phyloP scores from a whole-genome alignment of 1,140 invertebrate species.

The Proctacanthus coquilletti region DNA sequence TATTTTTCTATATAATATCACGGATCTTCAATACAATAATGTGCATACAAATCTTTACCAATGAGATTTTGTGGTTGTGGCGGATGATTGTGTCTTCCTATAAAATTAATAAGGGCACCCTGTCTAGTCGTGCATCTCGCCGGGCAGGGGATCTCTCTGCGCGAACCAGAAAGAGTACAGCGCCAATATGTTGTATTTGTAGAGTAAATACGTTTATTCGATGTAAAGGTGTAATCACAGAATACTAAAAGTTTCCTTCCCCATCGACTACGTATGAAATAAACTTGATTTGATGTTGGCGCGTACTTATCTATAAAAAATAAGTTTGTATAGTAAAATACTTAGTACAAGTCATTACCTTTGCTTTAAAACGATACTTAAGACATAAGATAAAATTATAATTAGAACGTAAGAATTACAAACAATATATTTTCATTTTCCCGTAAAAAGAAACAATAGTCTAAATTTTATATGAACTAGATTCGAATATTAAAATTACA shows the following conservation, averaged over 20 bases:
- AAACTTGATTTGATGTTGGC: not conserved
- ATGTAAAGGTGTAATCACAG: conserved; percentile 1
- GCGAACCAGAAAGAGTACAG: not conserved
- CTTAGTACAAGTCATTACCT: too few species aligned
- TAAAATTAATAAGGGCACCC: not conserved
- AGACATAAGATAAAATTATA: too few species aligned
- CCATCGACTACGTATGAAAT: not conserved
- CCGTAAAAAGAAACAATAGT: too few species aligned
- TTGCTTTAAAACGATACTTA: too few species aligned
- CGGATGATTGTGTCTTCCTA: conserved; percentile 2
- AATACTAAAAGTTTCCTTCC: conserved; percentile 2
- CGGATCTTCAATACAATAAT: conserved; percentile 3
- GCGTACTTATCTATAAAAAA: too few species aligned
- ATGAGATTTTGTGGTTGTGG: not conserved
- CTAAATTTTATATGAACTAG: too few species aligned
- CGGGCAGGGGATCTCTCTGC: not conserved
- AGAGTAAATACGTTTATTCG: conserved; percentile 1
- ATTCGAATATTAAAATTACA: too few species aligned
- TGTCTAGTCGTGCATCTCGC: conserved; percentile 2
- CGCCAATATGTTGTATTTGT: conserved; percentile 4
- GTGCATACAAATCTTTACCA: too few species aligned
- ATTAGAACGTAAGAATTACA: too few species aligned
- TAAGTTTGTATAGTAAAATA: too few species aligned
- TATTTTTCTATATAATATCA: conserved; percentile 1
- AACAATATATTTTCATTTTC: too few species aligned